Conservation (phyloP, 2,113 vertebrate genomes). For the Callorhinus ursinus region DNA sequence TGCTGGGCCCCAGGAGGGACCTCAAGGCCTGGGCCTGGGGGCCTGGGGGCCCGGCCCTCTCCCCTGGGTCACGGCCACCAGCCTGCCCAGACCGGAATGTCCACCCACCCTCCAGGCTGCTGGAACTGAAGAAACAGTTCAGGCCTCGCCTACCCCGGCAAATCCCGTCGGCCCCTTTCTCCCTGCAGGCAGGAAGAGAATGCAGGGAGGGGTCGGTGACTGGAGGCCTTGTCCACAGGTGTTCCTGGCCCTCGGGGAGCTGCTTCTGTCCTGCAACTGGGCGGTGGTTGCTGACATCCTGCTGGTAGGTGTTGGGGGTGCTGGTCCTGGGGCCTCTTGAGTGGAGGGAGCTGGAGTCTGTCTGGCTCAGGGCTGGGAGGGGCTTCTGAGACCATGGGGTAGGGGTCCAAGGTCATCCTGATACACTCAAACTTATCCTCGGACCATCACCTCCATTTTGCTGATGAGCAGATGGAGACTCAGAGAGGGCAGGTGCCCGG, state of each 20-base stretch:
- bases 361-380: neutral
- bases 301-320: slow-evolving; percentile 84
- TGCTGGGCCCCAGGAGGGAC: neutral
- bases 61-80: neutral
- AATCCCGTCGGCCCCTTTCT: neutral
- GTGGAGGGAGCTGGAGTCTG: neutral
- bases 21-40: neutral
- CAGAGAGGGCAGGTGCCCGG: neutral
- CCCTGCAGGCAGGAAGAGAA: neutral
- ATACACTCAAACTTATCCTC: neutral
- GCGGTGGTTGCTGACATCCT: slow-evolving; percentile 90
- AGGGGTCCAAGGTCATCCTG: too few species aligned
- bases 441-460: neutral
- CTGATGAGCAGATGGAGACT: neutral
- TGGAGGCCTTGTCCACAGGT: slow-evolving; percentile 82
- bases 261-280: slow-evolving; percentile 90
- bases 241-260: slow-evolving; percentile 87
- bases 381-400: neutral
- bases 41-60: rapidly evolving
- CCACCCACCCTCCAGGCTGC: neutral
- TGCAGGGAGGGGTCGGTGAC: neutral
- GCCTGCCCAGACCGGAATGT: neutral
- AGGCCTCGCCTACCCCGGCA: neutral
- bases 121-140: neutral
- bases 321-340: neutral